These are phyloP conservation scores for Odontesthes bonariensis DNA, from an alignment of 2,113 vertebrate genomes.

Conservation along the genomic window DNA sequence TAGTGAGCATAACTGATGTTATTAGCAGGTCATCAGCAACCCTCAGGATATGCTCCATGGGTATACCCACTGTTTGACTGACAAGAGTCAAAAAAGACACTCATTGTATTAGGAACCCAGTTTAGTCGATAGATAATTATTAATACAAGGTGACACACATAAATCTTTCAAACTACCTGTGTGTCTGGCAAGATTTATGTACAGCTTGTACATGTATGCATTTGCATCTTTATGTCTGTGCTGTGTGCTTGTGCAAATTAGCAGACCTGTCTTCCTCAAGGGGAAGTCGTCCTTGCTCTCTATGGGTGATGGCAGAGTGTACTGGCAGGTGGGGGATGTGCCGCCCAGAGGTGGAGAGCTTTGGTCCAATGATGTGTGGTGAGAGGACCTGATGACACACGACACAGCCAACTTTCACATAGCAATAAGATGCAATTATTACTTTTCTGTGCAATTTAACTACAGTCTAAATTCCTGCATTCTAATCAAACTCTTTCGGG, in stretches of 20 bases:
- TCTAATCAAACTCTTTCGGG: neutral
- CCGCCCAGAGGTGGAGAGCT: conserved; percentile 95
- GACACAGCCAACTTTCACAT: neutral
- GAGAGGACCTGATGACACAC: conserved; percentile 88
- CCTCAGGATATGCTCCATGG: conserved; percentile 39
- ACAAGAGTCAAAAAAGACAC: conserved; percentile 40
- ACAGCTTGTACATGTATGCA: neutral
- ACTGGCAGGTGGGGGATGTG: conserved; percentile 93
- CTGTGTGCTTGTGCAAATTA: conserved; percentile 27
- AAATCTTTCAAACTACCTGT: neutral
- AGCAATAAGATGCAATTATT: neutral
- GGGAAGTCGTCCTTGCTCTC: conserved; percentile 97
- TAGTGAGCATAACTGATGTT: conserved; percentile 67
- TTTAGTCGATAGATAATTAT: neutral
- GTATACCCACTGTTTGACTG: conserved; percentile 38
- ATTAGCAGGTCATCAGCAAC: conserved; percentile 68
- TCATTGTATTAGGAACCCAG: conserved; percentile 41
- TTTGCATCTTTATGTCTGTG: conserved; percentile 29
- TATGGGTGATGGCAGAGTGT: conserved; percentile 89
- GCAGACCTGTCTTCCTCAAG: conserved; percentile 96
- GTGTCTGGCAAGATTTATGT: neutral
- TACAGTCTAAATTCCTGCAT: neutral
- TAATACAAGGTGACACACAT: neutral
- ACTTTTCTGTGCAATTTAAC: conserved; percentile 1
- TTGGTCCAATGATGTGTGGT: conserved; percentile 98